Conservation (phyloP, 2,113 vertebrate species). For the Dolichotis patagonum region DNA sequence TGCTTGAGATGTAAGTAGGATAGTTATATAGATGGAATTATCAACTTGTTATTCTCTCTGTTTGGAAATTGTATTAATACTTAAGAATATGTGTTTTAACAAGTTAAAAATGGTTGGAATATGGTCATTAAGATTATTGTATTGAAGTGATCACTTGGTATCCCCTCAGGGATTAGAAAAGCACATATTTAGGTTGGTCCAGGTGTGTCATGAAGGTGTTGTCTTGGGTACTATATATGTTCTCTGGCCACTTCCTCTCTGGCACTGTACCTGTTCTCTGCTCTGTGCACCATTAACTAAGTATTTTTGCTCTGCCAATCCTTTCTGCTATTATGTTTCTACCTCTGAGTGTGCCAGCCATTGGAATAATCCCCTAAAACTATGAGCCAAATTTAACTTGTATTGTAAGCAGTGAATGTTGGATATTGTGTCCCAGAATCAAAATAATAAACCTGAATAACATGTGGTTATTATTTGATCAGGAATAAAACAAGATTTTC, state of each 20-base stretch:
- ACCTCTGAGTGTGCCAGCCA: no score
- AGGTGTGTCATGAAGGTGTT: neutral
- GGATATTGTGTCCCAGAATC: neutral
- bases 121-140: neutral
- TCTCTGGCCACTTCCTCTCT: neutral
- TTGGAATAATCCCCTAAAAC: neutral
- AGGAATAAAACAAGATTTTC: neutral
- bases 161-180: neutral
- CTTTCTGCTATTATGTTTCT: neutral
- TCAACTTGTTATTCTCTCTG: neutral
- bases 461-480: neutral
- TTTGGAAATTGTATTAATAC: neutral
- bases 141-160: neutral
- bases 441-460: neutral
- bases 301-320: neutral
- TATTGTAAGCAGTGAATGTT: neutral
- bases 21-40: neutral
- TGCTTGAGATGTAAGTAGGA: neutral
- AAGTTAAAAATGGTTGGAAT: neutral
- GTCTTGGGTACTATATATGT: neutral
- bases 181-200: neutral
- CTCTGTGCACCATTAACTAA: neutral
- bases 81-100: neutral
- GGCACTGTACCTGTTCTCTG: neutral
- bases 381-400: neutral